Base-by-base conservation (phyloP, 2,797 vertebrate species). In the Clamator glandarius region DNA sequence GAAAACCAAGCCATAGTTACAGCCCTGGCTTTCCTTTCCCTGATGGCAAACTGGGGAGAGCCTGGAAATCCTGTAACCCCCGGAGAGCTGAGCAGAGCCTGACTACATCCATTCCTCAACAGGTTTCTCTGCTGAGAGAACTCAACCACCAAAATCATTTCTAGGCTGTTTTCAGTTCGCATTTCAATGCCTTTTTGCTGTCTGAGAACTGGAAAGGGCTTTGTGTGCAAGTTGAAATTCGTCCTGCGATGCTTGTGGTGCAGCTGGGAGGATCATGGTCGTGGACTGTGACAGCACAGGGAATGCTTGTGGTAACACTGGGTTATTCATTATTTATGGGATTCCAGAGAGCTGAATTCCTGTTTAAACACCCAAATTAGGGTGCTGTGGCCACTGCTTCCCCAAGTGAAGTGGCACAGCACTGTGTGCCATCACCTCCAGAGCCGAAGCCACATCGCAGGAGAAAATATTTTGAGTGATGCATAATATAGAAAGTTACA, bases 11-110 rank as follows among this genome's bases (percentile, higher is more conserved):
- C 33, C 21, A 25, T 4, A 3, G 28, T 17, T 55, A 35, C 80
- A 58, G 54, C 39, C 25, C 51, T 3, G 1, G 33, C 36, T 64
- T 64, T 78, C 63, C 67, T 63, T 39, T 51, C 33, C 28, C 39
- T 50, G 14, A 20, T 21, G 64, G 91, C 33, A 77, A 89, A 82
- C 10, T 0, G 2, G 15, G 58, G 84, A 88, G 50, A 87, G 42
- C 55, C 36, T 69, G 94, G 70, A 64, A 89, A 64, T 72, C 48
- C 77, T 79, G 67, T 58, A 39, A 66, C 7, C 44, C 29, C 41
- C 0, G 0, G n/a, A 57, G 83, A 73, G 39, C 35, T 5, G 0
- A 3, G 8, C 9, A 5, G 36, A 3, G 8, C 33, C 35, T 26
- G 39, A 26, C 26, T 85, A 3, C 29, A 15, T 41, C 52, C 36